Conservation (phyloP, 2,888 invertebrate genomes). For the Acanthoscelides obtectus region DNA sequence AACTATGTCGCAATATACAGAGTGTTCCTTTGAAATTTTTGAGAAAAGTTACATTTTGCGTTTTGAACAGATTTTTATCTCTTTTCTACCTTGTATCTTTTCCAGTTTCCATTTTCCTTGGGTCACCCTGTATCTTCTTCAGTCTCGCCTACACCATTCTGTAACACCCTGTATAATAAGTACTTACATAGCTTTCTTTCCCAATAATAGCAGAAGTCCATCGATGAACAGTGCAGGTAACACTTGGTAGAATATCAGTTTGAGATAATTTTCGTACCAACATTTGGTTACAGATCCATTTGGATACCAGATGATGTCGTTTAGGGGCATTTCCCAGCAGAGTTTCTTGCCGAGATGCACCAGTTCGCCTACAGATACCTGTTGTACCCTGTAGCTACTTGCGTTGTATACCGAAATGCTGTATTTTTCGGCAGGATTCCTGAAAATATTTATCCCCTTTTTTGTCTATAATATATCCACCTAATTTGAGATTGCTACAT, state of each 20-base stretch:
- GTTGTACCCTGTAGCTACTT: constrained; percentile 66
- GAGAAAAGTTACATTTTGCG: too few species aligned
- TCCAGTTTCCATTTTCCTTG: too few species aligned
- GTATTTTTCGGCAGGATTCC: constrained; percentile 25
- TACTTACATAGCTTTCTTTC: constrained; percentile 64
- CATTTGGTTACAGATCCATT: constrained; percentile 56
- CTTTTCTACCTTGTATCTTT: too few species aligned
- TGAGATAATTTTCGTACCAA: constrained; percentile 59
- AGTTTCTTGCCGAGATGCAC: constrained; percentile 52
- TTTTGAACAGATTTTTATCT: too few species aligned
- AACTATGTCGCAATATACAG: too few species aligned
- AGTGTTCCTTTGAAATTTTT: too few species aligned
- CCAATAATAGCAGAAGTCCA: constrained; percentile 56
- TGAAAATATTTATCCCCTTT: too few species aligned
- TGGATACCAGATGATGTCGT: constrained; percentile 66
- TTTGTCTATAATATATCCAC: too few species aligned
- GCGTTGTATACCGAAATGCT: constrained; percentile 73
- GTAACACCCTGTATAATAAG: neutral
- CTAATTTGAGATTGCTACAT: too few species aligned
- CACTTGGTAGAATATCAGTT: constrained; percentile 68
- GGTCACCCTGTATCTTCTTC: too few species aligned
- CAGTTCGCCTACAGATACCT: constrained; percentile 62
- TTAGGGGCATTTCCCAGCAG: constrained; percentile 58
- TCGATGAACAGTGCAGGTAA: constrained; percentile 77
- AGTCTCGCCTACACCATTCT: too few species aligned